These are phyloP conservation scores for Paracyclopina nana DNA, from an alignment of 1,140 invertebrate species.

Conservation along the genomic window DNA sequence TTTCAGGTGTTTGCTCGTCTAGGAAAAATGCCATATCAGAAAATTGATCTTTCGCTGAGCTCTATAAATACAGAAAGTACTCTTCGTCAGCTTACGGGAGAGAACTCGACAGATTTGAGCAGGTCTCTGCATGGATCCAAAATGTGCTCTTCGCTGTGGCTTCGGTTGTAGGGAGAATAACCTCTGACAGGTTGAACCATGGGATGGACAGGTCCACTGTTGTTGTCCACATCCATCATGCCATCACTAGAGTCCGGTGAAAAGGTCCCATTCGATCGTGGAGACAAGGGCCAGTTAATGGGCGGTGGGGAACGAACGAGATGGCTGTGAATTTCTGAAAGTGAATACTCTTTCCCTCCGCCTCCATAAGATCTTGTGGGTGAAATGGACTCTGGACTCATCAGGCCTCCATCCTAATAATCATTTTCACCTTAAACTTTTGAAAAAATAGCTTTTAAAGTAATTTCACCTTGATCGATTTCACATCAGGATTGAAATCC, in stretches of 20 bases:
- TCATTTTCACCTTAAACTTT: too few relatives aligned
- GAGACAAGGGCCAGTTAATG: constrained; percentile 4
- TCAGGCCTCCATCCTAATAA: too few relatives aligned
- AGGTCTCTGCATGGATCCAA: neutral
- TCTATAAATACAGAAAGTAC: too few relatives aligned
- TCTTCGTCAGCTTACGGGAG: too few relatives aligned
- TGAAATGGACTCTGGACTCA: neutral
- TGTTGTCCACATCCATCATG: neutral
- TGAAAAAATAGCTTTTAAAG: too few relatives aligned
- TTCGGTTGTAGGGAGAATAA: neutral
- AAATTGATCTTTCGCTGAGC: too few relatives aligned
- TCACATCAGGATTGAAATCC: neutral
- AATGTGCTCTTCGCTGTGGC: neutral
- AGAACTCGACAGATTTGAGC: neutral
- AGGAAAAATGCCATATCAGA: too few relatives aligned
- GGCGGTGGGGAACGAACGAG: constrained; percentile 8
- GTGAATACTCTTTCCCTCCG: too few relatives aligned
- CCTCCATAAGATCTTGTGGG: constrained; percentile 3
- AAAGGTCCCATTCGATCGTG: constrained; percentile 1
- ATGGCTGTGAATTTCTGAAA: constrained; percentile 5
- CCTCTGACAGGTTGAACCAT: too few relatives aligned
- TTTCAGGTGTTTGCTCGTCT: too few relatives aligned
- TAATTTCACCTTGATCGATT: too few relatives aligned
- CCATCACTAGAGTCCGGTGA: neutral
- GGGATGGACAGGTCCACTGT: neutral